Evolutionary conservation across 2,888 invertebrate species (phyloP), one percentile per base, ranked within the genome.

Genomic region (Eutolmus rufibarbis): DNA sequence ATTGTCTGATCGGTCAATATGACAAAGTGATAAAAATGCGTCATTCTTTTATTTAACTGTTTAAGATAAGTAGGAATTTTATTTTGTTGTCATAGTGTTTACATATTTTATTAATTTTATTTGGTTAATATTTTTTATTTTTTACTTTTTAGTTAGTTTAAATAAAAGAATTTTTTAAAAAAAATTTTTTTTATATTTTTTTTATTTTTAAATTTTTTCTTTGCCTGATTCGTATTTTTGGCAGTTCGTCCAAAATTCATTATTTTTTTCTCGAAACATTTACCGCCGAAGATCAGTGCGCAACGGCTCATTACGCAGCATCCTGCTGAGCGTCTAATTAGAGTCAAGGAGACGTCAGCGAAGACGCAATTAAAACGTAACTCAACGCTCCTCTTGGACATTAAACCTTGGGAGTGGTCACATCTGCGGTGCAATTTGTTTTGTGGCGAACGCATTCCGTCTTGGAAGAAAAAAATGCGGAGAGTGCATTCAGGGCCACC

Each of bases 301-400:
- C 23, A 23, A 66, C 28, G 66, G 66, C 12, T 66, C 66, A 66
- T 66, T 66, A 56, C 23, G 51, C 66, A 66, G 66, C 66, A 66
- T 66, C 66, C 66, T 66, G 66, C 66, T 66, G 66, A 23, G 28
- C 28, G 4, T 66, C 66, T 66, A 66, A 66, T 66, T 66, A 66
- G 66, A 66, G 66, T 28, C 66, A 66, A 4, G 28, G 66, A 7
- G 66, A 66, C 76, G 5, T 76, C 76, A 76, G 34, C 66, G 66
- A 76, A n/a, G 76, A 76, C 40, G 76, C 76, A 76, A 81, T 81
- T 43, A 81, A 81, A 81, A 81, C 51, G 81, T 43, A 81, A 81
- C 81, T 31, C 23, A 81, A 81, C 51, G 51, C 81, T 34, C 12
- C 28, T 81, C 34, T 46, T 81, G 81, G 51, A 51, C 81, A 81